phyloP scores from a whole-genome alignment of 2,113 vertebrate species.

The Lepus europaeus region DNA sequence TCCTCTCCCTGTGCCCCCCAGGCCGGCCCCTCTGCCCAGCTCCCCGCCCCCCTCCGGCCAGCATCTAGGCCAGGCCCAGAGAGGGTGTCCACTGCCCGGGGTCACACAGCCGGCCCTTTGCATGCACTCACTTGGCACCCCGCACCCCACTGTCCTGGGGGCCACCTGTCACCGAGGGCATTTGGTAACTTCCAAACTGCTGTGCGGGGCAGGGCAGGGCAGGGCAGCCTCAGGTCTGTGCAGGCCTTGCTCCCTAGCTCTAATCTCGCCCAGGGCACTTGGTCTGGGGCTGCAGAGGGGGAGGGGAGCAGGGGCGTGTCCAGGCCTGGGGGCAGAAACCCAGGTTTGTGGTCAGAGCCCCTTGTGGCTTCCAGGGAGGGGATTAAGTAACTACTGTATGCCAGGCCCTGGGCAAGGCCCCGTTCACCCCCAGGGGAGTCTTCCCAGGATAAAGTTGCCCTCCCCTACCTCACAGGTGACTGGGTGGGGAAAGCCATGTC shows the following conservation, averaged over 20 bases:
- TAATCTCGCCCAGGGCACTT: accelerated
- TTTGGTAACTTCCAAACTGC: too few relatives aligned
- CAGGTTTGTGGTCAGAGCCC: neutral
- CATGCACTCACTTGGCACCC: neutral
- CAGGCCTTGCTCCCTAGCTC: accelerated
- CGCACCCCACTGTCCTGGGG: neutral
- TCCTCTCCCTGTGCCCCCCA: slow-evolving; percentile 18
- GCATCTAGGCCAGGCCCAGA: slow-evolving; percentile 74
- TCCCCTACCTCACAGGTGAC: neutral
- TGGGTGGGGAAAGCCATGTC: accelerated
- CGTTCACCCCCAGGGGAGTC: too few relatives aligned
- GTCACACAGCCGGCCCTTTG: slow-evolving; percentile 63
- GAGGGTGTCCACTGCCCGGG: slow-evolving; percentile 47
- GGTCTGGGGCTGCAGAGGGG: too few relatives aligned
- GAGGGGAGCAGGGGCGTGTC: neutral
- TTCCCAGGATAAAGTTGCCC: too few relatives aligned
- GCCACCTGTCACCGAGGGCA: too few relatives aligned
- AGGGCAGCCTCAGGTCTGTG: neutral
- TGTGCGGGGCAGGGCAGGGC: too few relatives aligned
- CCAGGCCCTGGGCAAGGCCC: neutral
- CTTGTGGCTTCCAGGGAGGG: neutral
- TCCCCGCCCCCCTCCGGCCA: slow-evolving; percentile 76
- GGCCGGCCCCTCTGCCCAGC: slow-evolving; percentile 64
- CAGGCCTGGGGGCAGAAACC: accelerated
- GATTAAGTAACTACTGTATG: neutral